Percentiles rank a stretch among this genome's conserved stretches.
Conservation (phyloP, 2,113 vertebrate species). For the Morone saxatilis region DNA sequence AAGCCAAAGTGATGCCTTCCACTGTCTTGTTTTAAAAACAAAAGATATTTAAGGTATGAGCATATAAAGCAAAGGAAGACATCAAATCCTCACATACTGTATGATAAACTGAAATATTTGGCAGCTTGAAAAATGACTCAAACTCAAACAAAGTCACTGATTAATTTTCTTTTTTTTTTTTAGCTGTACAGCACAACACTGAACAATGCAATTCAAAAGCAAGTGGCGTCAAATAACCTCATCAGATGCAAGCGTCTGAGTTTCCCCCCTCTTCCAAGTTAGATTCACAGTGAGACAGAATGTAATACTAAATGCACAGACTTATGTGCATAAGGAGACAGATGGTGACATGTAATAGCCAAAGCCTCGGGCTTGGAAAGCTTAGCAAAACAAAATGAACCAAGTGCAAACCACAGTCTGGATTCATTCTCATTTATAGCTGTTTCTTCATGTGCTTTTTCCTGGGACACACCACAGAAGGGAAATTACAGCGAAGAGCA, state of each 20-base stretch:
- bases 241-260: neutral
- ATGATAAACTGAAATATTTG: too few species aligned
- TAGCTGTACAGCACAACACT: neutral
- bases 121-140: too few species aligned
- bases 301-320: constrained; percentile 41
- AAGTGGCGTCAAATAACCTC: neutral
- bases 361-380: constrained; percentile 57
- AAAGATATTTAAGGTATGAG: too few species aligned
- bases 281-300: constrained; percentile 14
- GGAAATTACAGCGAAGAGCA: constrained; percentile 34
- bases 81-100: too few species aligned
- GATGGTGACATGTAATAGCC: constrained; percentile 66
- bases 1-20: too few species aligned
- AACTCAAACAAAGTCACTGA: neutral
- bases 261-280: neutral
- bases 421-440: constrained; percentile 27
- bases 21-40: too few species aligned
- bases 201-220: neutral
- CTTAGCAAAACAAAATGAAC: constrained; percentile 60
- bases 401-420: constrained; percentile 48
- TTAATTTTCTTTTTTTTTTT: neutral
- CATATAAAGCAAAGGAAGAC: too few species aligned
- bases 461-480: constrained; percentile 19
- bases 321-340: constrained; percentile 61
- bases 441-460: constrained; percentile 29